phyloP scores from a whole-genome alignment of 1,140 invertebrate genomes.

The Dreissena rostriformis region DNA sequence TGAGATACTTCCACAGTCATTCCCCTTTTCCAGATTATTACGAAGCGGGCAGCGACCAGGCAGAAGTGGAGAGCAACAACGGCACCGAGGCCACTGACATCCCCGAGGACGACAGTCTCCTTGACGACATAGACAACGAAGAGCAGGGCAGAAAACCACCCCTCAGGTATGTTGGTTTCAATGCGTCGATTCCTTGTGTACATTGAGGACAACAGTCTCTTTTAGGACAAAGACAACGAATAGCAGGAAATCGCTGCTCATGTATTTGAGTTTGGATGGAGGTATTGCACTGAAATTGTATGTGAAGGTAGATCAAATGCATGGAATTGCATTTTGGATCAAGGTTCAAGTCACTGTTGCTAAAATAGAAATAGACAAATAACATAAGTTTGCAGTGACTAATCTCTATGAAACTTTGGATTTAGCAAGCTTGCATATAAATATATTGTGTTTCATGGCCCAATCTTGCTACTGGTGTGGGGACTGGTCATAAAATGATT shows the following conservation, averaged over 20 bases:
- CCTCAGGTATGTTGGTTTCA: constrained; percentile 72
- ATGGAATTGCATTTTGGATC: background rate
- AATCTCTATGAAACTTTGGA: no score
- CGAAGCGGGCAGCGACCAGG: constrained; percentile 36
- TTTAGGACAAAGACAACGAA: no score
- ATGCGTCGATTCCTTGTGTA: background rate
- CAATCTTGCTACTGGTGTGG: no score
- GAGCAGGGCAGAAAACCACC: constrained; percentile 75
- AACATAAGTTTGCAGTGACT: no score
- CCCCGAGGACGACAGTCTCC: constrained; percentile 53
- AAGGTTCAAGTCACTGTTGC: background rate
- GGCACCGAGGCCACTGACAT: constrained; percentile 68
- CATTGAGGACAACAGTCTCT: no score
- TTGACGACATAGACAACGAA: constrained; percentile 70
- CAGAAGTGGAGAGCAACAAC: constrained; percentile 67
- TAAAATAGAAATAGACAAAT: background rate
- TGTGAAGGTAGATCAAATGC: background rate
- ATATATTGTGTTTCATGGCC: no score
- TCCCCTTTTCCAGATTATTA: background rate
- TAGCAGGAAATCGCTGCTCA: no score
- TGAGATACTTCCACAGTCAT: no score
- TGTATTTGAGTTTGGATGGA: no score
- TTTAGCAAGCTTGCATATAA: no score
- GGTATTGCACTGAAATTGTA: background rate
- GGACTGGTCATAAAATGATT: background rate